These are phyloP conservation scores for Spatula versicolor DNA, from an alignment of 2,797 vertebrate species.

Conservation along the genomic window DNA sequence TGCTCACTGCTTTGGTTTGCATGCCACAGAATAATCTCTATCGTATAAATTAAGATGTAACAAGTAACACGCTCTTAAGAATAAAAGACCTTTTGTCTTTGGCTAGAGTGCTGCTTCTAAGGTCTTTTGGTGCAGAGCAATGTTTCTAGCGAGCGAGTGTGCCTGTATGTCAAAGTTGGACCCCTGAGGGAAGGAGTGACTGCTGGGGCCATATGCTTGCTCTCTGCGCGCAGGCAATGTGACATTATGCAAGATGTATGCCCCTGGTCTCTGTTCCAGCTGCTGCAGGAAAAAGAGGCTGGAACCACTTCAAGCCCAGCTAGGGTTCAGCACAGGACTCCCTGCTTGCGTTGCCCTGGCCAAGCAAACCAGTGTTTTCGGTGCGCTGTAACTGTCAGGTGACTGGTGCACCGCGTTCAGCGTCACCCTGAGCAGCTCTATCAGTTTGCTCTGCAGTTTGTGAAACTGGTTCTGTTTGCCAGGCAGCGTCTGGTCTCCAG, in stretches of 20 bases:
- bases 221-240: background rate
- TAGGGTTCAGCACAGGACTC: background rate
- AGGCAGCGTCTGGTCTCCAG: slow-evolving; percentile 35
- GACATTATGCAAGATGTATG: background rate
- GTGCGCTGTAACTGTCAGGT: rapidly evolving
- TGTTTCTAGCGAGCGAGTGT: background rate
- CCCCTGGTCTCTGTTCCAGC: slow-evolving; percentile 12
- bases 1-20: slow-evolving; percentile 4
- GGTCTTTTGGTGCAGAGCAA: background rate
- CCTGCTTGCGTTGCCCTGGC: background rate
- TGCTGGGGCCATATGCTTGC: background rate
- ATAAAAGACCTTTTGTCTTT: slow-evolving; percentile 24
- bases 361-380: background rate
- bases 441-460: background rate
- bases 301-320: background rate
- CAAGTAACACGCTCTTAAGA: slow-evolving; percentile 33
- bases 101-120: background rate
- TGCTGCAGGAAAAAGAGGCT: background rate
- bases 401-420: rapidly evolving
- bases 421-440: rapidly evolving
- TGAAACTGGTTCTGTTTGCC: slow-evolving; percentile 48
- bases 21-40: background rate
- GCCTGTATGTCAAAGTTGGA: background rate
- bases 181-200: background rate
- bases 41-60: slow-evolving; percentile 34